phyloP scores from a whole-genome alignment of 1,140 invertebrate species.

The Pseudomyrmex pallidus region DNA sequence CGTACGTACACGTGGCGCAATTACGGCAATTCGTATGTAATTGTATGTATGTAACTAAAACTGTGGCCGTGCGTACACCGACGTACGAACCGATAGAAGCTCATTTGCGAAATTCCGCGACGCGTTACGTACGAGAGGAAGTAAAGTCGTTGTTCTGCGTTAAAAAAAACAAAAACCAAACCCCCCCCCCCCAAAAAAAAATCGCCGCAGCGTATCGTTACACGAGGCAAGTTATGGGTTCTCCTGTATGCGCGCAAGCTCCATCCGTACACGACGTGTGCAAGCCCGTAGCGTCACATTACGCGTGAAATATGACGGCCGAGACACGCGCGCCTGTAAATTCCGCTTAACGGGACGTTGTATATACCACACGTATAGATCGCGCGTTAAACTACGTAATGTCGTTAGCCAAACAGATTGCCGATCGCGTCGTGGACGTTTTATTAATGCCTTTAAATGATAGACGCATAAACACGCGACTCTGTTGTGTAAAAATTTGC shows the following conservation, averaged over 20 bases:
- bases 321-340: constrained; percentile 3
- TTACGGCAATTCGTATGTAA: too few species aligned
- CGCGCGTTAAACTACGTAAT: background rate
- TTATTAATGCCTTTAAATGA: too few species aligned
- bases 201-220: background rate
- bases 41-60: too few species aligned
- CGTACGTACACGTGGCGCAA: too few species aligned
- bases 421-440: background rate
- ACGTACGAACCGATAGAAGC: background rate
- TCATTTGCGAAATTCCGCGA: background rate
- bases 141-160: background rate
- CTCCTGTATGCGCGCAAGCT: too few species aligned
- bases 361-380: constrained; percentile 3
- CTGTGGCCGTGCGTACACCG: too few species aligned
- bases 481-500: too few species aligned
- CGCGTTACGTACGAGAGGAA: background rate
- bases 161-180: background rate
- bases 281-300: constrained; percentile 6
- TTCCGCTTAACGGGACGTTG: constrained; percentile 14
- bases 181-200: background rate
- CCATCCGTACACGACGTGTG: background rate
- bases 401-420: background rate
- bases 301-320: constrained; percentile 23
- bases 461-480: too few species aligned
- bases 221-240: background rate